Evolutionary conservation across 1,140 invertebrate genomes (phyloP), one percentile per base, ranked within the genome.

Genomic region (Lutraria rhynchaena): DNA sequence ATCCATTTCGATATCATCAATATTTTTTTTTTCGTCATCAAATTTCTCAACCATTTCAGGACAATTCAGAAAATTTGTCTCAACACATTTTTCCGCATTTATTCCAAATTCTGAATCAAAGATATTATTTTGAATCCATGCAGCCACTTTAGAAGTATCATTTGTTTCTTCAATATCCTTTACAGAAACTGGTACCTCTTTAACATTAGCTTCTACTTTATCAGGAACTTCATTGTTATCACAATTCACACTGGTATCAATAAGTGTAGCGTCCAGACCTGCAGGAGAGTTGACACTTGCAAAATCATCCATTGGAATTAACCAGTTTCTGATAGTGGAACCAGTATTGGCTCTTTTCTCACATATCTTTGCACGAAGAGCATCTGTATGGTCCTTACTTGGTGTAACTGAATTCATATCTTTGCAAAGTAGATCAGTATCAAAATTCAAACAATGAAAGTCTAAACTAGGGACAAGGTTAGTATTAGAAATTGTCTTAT

Each of bases 251-350:
- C 41, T 67, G 5, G 37, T 67, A 11, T 67, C 44, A 22, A 67
- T 31, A 3, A 67, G 24, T 44, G 63, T 67, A 29, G 11, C 41
- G 49, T 67, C 44, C 3, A 67, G 41, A 49, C 44, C 44, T 46
- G 27, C 63, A 1, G 63, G 63, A 29, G 63, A 67, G 1, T 13
- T 15, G 17, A 67, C 15, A 67, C 63, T 67, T 17, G 9, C 41
- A 7, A 15, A 2, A 67, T 77, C 61, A 53, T 77, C 61, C 29
- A 65, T 35, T 24, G 75, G 75, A 65, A 77, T 22, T 24, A 77
- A 46, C 75, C 75, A 77, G 61, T 77, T 77, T 55, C 75, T 65
- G 44, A 77, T 67, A 5, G 75, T 77, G 15, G 75, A 77, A 33
- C 75, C 75, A 37, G 60, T 65, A 31, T 77, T 77, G 0, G 60